A percentile compares a stretch with the other conserved stretches of the same genome.
Evolutionary conservation across 2,113 vertebrate genomes (phyloP).

Genomic region (Gallinago jamesoni): DNA sequence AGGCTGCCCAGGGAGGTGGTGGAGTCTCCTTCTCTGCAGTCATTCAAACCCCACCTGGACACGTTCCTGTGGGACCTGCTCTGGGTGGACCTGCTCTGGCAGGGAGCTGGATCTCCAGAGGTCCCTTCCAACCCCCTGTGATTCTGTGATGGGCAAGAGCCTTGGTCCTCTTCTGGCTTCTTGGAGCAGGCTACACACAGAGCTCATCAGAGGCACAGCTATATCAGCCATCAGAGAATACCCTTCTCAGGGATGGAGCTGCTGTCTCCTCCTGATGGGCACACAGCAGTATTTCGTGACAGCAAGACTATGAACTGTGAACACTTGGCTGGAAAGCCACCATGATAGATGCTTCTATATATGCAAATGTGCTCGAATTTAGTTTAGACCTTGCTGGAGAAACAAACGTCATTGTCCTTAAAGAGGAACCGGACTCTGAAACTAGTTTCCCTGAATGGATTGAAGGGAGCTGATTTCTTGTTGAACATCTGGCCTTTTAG

Average conservation of each 20-base stretch:
- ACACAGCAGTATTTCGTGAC: neutral
- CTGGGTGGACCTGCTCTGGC: no score
- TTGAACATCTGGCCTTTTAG: neutral
- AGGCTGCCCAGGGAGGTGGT: no score
- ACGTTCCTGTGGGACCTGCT: no score
- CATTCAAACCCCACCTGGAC: no score
- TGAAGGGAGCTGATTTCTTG: neutral
- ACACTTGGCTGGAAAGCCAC: neutral
- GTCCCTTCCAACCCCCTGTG: no score
- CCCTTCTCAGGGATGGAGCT: neutral
- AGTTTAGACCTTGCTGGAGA: neutral
- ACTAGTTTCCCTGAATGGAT: neutral
- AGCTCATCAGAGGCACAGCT: neutral
- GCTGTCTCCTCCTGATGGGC: neutral
- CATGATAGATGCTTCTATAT: neutral
- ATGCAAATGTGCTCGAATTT: neutral
- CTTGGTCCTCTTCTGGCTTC: neutral
- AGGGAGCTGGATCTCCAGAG: no score
- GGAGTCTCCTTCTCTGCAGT: no score
- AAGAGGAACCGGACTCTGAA: neutral
- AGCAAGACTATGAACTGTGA: neutral
- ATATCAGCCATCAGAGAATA: neutral
- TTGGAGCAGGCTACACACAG: neutral
- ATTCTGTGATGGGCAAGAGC: neutral
- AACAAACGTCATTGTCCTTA: neutral